A percentile compares a stretch with the other conserved stretches of the same genome.
Conservation (phyloP, 2,113 vertebrate genomes). For the Willisornis vidua region DNA sequence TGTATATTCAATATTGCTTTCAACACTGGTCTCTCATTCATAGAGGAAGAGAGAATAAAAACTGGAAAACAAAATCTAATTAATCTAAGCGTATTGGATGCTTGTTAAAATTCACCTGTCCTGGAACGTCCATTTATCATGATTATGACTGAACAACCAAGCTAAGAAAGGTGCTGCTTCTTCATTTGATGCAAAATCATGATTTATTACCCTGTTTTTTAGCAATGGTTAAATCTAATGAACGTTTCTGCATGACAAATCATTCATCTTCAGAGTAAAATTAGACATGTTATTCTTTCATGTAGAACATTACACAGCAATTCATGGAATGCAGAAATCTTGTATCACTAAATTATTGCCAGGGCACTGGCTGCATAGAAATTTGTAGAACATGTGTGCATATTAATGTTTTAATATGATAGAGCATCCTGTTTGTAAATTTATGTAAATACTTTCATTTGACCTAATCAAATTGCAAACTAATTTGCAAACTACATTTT, state of each 20-base stretch:
- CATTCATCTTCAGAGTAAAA: slow-evolving; percentile 57
- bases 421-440: neutral
- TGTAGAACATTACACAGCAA: slow-evolving; percentile 46
- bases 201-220: slow-evolving; percentile 77
- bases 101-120: slow-evolving; percentile 81
- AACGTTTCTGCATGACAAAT: slow-evolving; percentile 70
- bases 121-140: slow-evolving; percentile 77
- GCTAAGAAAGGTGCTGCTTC: slow-evolving; percentile 69
- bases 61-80: slow-evolving; percentile 74
- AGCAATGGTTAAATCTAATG: slow-evolving; percentile 68
- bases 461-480: neutral
- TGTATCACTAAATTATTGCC: neutral
- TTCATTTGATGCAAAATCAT: slow-evolving; percentile 71
- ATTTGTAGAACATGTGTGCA: neutral
- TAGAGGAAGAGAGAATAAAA: slow-evolving; percentile 11
- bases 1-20: neutral
- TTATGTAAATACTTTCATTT: neutral
- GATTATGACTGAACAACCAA: slow-evolving; percentile 72
- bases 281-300: slow-evolving; percentile 65
- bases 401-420: neutral
- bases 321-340: slow-evolving; percentile 14
- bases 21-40: slow-evolving; percentile 48
- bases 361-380: neutral
- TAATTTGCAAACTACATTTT: neutral
- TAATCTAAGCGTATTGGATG: slow-evolving; percentile 75